Evolutionary conservation across 2,888 invertebrate species (phyloP), one percentile per base, ranked within the genome.

Genomic region (Lasioglossum figueresi): DNA sequence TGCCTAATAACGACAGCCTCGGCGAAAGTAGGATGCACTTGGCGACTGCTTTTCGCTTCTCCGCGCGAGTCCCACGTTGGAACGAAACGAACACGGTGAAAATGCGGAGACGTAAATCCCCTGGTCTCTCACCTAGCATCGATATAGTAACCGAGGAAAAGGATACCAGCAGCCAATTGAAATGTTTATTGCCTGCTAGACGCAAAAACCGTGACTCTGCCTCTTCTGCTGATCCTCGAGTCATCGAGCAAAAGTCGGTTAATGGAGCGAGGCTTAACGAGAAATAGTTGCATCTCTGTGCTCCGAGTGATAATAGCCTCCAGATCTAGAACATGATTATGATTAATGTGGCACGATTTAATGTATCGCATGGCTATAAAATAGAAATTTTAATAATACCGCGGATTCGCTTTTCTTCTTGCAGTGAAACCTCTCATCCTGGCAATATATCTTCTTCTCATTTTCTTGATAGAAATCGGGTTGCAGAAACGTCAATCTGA

Each of bases 1-100:
- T 70, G 79, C 23, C 80, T 68, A 80, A 68, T 71, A 82, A 73
- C 88, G 81, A 76, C 76, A 77, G 52, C 74, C 40, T 48, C 76
- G 82, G 89, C 90, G 89, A 89, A 89, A 89, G 89, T 89, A 90
- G 88, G 86, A 88, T 89, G 86, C 88, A 85, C 80, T 85, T 82
- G 88, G 79, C 75, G 82, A 80, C 68, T 75, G 83, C 86, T 73
- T 86, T 86, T 86, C 90, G 83, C 80, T 85, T 63, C 77, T 52
- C 74, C 48, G 59, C 31, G 52, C 71, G 31, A 76, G 59, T 70
- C 63, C 52, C 66, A 73, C 68, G 74, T 76, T 63, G 40, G 71
- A 75, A 78, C 74, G 80, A 83, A 74, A 81, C 81, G 80, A 73
- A 77, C 71, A 80, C 78, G 78, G 80, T 75, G 83, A 86, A 83